phyloP scores from a whole-genome alignment of 2,888 invertebrate species.

The Himalopsyche japonica region DNA sequence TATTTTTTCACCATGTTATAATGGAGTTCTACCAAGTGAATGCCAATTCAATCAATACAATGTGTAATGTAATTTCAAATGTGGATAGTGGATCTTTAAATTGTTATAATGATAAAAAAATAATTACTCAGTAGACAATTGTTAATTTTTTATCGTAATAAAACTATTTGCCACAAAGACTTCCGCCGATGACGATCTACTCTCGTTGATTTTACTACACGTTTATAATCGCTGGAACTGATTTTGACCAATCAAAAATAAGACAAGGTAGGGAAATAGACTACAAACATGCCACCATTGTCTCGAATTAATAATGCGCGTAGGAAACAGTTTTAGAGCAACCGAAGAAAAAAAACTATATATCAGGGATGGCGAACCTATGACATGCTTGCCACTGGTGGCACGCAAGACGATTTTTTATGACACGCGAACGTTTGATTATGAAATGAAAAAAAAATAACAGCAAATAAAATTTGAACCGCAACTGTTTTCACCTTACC shows the following conservation, averaged over 20 bases:
- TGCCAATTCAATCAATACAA: too few species aligned
- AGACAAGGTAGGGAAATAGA: neutral
- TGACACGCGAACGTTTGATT: too few species aligned
- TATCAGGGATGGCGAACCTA: too few species aligned
- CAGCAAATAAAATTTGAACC: too few species aligned
- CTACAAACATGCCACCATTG: neutral
- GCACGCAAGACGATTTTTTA: too few species aligned
- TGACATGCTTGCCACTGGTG: too few species aligned
- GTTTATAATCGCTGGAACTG: neutral
- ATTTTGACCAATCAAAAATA: neutral
- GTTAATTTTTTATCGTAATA: neutral
- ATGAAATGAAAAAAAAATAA: too few species aligned
- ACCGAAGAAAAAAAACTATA: neutral
- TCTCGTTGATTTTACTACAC: neutral
- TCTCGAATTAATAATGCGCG: neutral
- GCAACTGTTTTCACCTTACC: conserved; percentile 33
- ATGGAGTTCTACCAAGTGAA: too few species aligned
- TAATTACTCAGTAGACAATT: neutral
- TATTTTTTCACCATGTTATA: too few species aligned
- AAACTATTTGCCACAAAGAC: neutral
- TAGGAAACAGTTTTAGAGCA: neutral
- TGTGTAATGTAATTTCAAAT: too few species aligned
- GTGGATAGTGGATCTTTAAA: too few species aligned
- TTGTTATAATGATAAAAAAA: too few species aligned
- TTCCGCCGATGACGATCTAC: neutral